Evolutionary conservation across 2,888 invertebrate genomes (phyloP), one percentile per base, ranked within the genome.

Genomic region (Hymenopus coronatus): DNA sequence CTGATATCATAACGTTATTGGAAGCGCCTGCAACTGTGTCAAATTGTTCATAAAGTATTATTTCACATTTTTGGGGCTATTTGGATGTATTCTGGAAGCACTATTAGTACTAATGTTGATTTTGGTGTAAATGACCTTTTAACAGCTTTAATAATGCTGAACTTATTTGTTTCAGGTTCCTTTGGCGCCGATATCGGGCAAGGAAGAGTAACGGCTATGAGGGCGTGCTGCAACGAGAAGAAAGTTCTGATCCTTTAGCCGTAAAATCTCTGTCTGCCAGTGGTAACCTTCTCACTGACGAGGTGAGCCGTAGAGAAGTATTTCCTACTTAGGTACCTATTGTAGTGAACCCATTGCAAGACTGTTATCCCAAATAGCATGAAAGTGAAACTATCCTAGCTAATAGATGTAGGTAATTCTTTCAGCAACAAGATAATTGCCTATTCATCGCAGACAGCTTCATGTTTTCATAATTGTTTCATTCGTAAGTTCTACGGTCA

Each of bases 141-240:
- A 33, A 33, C 33, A 1, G 1, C 1, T 40, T 40, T 3, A 12
- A 40, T 40, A 33, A 33, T 8, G 33, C 1, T 33, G 33, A 33
- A 7, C 33, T 12, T 40, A 1, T 40, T 20, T 25, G 20, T 93
- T 92, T 33, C 92, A 95, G 95, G 91, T 93, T 94, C 91, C 92
- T 94, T 86, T 95, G 95, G 95, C 93, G 93, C 90, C 94, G 94
- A 91, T 94, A 94, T 91, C 93, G 93, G 89, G 88, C 88, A 12
- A 93, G 93, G 91, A 93, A 94, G 91, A 93, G 94, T 90, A 93
- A 94, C 82, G 92, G 93, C 86, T 94, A 93, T 91, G 93, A 93
- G 89, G 93, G 93, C 28, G 93, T 93, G 88, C 90, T 94, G 27
- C 93, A 93, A 88, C 92, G 93, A 88, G 94, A 94, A 87, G 93